Evolutionary conservation across 2,888 invertebrate genomes (phyloP), one percentile per base, ranked within the genome.

Genomic region (Lasioglossum vierecki): DNA sequence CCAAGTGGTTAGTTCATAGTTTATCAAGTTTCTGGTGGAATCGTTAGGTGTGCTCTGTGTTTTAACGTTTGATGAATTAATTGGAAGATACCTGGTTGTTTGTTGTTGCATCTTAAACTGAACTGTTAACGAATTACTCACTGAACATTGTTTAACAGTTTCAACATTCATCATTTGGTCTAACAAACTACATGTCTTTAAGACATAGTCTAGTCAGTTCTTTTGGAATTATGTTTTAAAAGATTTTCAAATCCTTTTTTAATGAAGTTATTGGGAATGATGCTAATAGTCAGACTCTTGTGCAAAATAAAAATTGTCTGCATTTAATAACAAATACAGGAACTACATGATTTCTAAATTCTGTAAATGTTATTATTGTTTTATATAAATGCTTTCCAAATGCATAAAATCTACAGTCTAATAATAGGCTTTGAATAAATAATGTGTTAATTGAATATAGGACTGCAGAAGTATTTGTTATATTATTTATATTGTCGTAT

Each of bases 1-100:
- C 79, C 92, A 92, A 90, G 92, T 93, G 93, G 91, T 91, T 78
- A 86, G 91, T 91, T 66, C 8, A 35, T 30, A 35, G 15, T 66
- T 66, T 66, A 30, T 15, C 0, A 35, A 35, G 15, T 18, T 30
- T 66, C 35, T 35, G 18, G 30, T 35, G 26, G 13, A 15, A 15
- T 66, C 3, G 15, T 18, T 18, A 6, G 6, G 18, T 18, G 66
- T 66, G 30, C 15, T 66, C 66, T 66, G 30, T 66, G 30, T 66
- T n/a, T 60, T 26, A 26, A 60, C 11, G 60, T 60, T 26, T 13
- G 13, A 60, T 4, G 1, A 60, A 60, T 60, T 2, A 8, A 60
- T 60, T 26, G 22, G 26, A 1, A 4, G 26, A 60, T 60, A 60
- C 26, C 13, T 60, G 26, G 11, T 26, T 60, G 26, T 22, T 35